Evolutionary conservation across 2,888 invertebrate species (phyloP).

Genomic region (Volucella bombylans): DNA sequence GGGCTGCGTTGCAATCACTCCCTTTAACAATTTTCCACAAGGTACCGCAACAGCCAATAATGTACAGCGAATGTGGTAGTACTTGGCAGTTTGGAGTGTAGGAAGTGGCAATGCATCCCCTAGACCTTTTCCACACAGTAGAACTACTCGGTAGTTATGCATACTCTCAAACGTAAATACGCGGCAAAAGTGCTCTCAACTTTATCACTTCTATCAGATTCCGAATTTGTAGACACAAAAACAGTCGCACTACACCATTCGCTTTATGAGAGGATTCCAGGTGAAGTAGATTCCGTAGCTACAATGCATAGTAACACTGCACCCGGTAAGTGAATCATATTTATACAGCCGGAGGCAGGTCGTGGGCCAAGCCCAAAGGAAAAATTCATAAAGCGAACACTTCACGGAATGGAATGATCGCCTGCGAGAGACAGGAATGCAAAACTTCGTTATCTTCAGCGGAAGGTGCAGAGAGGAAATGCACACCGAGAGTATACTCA

Average conservation of each 20-base stretch:
- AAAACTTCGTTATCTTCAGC: constrained; percentile 1
- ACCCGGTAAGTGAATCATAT: constrained; percentile 3
- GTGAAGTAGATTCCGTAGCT: constrained; percentile 1
- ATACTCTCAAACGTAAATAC: constrained; percentile 13
- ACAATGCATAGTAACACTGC: background rate
- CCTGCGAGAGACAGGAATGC: background rate
- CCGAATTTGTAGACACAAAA: constrained; percentile 34
- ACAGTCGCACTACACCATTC: constrained; percentile 1
- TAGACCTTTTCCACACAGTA: background rate
- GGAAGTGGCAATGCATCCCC: background rate
- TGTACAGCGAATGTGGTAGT: constrained; percentile 30
- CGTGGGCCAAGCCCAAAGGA: background rate
- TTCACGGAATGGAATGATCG: constrained; percentile 16
- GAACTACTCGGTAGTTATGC: constrained; percentile 4
- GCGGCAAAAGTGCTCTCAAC: constrained; percentile 28
- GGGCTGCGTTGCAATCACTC: background rate
- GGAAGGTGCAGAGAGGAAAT: background rate
- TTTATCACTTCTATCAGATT: constrained; percentile 22
- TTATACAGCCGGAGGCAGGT: background rate
- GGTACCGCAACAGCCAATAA: constrained; percentile 33
- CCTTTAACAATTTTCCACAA: constrained; percentile 5
- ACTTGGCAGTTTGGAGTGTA: constrained; percentile 21
- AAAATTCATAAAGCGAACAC: constrained; percentile 13
- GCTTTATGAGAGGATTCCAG: constrained; percentile 20
- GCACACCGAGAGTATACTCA: background rate